Conservation (phyloP, 1,140 invertebrate species). For the Tribolium castaneum region DNA sequence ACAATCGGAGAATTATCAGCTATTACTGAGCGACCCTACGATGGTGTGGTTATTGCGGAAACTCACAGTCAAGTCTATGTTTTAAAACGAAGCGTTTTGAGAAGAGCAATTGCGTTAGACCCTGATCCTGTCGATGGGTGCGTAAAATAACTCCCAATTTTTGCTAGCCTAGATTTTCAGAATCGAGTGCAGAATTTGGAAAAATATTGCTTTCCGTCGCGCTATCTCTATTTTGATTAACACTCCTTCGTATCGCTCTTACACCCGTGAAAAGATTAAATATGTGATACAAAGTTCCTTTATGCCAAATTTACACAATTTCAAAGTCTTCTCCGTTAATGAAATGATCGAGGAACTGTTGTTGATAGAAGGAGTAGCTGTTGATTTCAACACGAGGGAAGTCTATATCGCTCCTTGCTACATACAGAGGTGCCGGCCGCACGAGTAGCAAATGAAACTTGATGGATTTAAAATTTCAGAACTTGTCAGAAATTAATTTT, state of each 20-base stretch:
- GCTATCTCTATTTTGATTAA: conserved; percentile 46
- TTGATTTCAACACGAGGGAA: conserved; percentile 41
- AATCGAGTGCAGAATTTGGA: conserved; percentile 52
- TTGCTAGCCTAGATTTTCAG: neutral
- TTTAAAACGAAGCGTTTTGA: neutral
- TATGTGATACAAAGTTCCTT: conserved; percentile 50
- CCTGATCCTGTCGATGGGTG: neutral
- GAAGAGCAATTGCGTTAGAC: conserved; percentile 1
- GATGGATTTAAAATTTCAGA: neutral
- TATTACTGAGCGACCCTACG: conserved; percentile 42
- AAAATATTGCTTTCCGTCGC: conserved; percentile 45
- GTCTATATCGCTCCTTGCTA: conserved; percentile 42
- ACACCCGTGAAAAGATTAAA: conserved; percentile 53
- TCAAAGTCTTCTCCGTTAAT: conserved; percentile 24
- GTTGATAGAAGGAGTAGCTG: conserved; percentile 46
- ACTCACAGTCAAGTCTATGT: conserved; percentile 42
- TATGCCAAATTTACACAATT: conserved; percentile 49
- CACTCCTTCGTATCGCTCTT: conserved; percentile 47
- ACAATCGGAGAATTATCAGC: conserved; percentile 44
- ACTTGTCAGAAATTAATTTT: conserved; percentile 13
- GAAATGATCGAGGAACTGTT: conserved; percentile 48
- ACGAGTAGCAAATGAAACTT: neutral
- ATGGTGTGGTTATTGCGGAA: conserved; percentile 36
- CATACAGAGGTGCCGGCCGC: conserved; percentile 39
- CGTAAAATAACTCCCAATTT: neutral